Evolutionary conservation across 2,888 invertebrate genomes (phyloP).

Genomic region (Pollenia angustigena): DNA sequence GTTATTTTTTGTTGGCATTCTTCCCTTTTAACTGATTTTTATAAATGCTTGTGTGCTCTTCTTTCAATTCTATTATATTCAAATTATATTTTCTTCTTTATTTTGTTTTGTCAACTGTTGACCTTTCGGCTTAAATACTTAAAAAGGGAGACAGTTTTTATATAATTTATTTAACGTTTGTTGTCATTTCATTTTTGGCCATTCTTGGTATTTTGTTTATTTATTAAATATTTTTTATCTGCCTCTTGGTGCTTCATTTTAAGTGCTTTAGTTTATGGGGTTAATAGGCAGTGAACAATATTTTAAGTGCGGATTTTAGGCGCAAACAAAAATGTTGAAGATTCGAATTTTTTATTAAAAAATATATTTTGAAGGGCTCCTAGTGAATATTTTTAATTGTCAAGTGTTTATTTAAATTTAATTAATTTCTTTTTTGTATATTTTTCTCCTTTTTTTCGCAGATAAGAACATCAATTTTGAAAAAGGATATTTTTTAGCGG

Average conservation of each 20-base stretch:
- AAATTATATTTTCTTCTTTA: conserved; percentile 3
- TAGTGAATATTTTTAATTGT: not conserved
- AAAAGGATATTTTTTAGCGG: not conserved
- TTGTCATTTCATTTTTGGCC: not conserved
- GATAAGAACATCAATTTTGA: not conserved
- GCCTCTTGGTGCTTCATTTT: not conserved
- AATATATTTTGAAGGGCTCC: not conserved
- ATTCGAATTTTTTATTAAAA: not conserved
- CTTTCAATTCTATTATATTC: not conserved
- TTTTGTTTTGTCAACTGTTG: not conserved
- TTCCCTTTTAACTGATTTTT: not conserved
- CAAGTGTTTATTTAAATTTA: conserved; percentile 56
- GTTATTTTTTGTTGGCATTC: not conserved
- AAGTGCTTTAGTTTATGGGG: too few species aligned
- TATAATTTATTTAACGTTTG: conserved; percentile 1
- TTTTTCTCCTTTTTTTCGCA: not conserved
- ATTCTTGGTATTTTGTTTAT: not conserved
- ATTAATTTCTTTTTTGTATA: not conserved
- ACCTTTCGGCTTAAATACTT: conserved; percentile 42
- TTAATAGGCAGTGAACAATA: too few species aligned
- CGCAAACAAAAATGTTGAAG: conserved; percentile 17
- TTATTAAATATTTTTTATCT: not conserved
- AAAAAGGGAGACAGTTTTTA: conserved; percentile 1
- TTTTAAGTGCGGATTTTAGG: too few species aligned
- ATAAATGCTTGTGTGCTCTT: not conserved